Evolutionary conservation across 2,888 invertebrate species (phyloP).

Genomic region (Hemicrepidius hirtus): DNA sequence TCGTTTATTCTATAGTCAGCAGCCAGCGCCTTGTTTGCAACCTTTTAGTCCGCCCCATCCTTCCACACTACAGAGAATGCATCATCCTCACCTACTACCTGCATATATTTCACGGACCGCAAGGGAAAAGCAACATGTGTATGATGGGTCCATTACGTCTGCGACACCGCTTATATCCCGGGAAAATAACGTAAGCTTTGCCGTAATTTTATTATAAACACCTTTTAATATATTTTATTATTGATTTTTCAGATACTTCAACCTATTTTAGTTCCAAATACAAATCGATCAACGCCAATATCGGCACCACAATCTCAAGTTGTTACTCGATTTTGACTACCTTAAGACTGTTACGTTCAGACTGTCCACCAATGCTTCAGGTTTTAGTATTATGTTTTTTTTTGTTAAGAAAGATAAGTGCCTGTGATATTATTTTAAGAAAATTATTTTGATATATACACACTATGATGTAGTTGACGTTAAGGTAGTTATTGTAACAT

Average conservation of each 20-base stretch:
- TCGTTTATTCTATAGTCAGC: slow-evolving; percentile 35
- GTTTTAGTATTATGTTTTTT: slow-evolving; percentile 1
- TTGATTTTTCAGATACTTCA: slow-evolving; percentile 32
- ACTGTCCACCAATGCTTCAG: not conserved
- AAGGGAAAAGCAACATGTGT: slow-evolving; percentile 39
- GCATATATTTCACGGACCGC: slow-evolving; percentile 37
- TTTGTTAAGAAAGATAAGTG: not conserved
- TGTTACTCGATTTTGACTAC: slow-evolving; percentile 42
- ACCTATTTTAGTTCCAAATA: slow-evolving; percentile 14
- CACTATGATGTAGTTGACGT: no score
- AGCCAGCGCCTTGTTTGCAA: slow-evolving; percentile 34
- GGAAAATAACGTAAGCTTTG: slow-evolving; percentile 41
- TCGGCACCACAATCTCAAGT: slow-evolving; percentile 24
- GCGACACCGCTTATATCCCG: slow-evolving; percentile 42
- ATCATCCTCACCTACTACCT: slow-evolving; percentile 38
- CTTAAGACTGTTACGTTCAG: slow-evolving; percentile 13
- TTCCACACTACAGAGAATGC: slow-evolving; percentile 45
- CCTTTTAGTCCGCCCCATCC: slow-evolving; percentile 31
- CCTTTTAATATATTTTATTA: not conserved
- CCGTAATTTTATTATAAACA: not conserved
- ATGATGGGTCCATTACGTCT: slow-evolving; percentile 38
- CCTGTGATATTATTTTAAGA: slow-evolving; percentile 10
- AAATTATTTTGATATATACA: slow-evolving; percentile 3
- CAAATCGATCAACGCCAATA: slow-evolving; percentile 16
- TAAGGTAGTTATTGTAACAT: no score